phyloP scores from a whole-genome alignment of 1,140 invertebrate species.

The Heliconius hewitsoni region DNA sequence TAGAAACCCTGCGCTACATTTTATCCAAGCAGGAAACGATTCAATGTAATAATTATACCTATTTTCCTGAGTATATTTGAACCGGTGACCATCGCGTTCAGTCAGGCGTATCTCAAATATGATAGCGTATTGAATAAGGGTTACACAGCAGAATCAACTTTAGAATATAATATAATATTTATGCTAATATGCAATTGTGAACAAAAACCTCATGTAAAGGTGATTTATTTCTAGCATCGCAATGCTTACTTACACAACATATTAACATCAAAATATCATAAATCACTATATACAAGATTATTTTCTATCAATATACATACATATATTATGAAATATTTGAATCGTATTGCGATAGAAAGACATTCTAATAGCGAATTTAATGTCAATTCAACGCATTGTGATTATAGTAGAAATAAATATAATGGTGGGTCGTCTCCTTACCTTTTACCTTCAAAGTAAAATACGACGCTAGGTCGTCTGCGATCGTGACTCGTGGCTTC shows the following conservation, averaged over 20 bases:
- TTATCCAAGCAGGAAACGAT: not conserved
- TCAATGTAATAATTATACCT: not conserved
- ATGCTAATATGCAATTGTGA: not conserved
- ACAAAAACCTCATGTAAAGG: not conserved
- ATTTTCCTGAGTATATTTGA: not conserved
- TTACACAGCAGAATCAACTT: not conserved
- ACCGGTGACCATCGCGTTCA: not conserved
- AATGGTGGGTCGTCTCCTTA: constrained; percentile 31
- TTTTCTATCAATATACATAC: not conserved
- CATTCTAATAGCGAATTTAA: constrained; percentile 24
- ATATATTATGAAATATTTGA: not conserved
- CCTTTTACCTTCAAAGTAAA: constrained; percentile 44
- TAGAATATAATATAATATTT: not conserved
- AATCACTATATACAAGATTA: not conserved
- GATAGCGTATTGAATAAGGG: not conserved
- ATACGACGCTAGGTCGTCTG: constrained; percentile 44
- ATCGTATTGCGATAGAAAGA: not conserved
- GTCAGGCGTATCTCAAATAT: not conserved
- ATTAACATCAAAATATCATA: constrained; percentile 1
- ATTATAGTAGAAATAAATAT: constrained; percentile 23
- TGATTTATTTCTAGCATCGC: not conserved
- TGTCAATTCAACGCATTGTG: constrained; percentile 30
- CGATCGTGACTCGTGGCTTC: constrained; percentile 46
- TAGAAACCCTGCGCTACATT: too few relatives aligned
- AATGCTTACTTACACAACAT: not conserved